A percentile compares a stretch with the other conserved stretches of the same genome.
Evolutionary conservation across 2,113 vertebrate species (phyloP).

Genomic region (Aegotheles bennettii): DNA sequence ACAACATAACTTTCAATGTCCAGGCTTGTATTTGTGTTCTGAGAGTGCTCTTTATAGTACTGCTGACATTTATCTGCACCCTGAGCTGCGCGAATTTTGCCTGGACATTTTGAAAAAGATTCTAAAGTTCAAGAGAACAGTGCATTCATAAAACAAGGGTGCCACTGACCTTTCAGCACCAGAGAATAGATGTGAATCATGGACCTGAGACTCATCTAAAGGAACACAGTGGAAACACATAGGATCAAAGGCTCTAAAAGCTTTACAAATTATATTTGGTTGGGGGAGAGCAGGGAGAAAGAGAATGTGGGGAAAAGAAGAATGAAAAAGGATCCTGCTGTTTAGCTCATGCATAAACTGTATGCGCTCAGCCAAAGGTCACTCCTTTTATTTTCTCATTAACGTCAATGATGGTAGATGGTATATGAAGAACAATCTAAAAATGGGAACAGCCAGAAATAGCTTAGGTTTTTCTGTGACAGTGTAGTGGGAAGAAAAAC

Average conservation of each 20-base stretch:
- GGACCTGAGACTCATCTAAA: neutral
- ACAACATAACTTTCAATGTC: neutral
- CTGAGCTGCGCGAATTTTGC: neutral
- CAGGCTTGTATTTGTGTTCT: neutral
- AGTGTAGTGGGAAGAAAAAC: neutral
- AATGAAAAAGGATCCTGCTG: slow-evolving; percentile 28
- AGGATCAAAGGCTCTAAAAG: slow-evolving; percentile 11
- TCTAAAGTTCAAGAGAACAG: neutral
- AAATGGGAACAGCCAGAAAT: slow-evolving; percentile 43
- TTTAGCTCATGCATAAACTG: slow-evolving; percentile 44
- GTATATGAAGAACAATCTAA: slow-evolving; percentile 45
- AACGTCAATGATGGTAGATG: slow-evolving; percentile 10
- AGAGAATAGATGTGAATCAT: slow-evolving; percentile 12
- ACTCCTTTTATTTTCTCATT: slow-evolving; percentile 57
- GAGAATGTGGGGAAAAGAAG: slow-evolving; percentile 41
- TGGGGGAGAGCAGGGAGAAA: slow-evolving; percentile 7
- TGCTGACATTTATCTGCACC: neutral
- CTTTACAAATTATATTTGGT: slow-evolving; percentile 44
- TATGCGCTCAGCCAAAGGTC: slow-evolving; percentile 65
- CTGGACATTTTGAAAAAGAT: neutral
- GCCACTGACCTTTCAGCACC: slow-evolving; percentile 6
- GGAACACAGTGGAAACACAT: slow-evolving; percentile 6
- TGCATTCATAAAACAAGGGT: slow-evolving; percentile 27
- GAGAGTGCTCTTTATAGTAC: neutral
- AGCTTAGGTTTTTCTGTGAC: slow-evolving; percentile 8